Base-by-base conservation (phyloP, 1,140 invertebrate species). In the Mylabris phalerata region DNA sequence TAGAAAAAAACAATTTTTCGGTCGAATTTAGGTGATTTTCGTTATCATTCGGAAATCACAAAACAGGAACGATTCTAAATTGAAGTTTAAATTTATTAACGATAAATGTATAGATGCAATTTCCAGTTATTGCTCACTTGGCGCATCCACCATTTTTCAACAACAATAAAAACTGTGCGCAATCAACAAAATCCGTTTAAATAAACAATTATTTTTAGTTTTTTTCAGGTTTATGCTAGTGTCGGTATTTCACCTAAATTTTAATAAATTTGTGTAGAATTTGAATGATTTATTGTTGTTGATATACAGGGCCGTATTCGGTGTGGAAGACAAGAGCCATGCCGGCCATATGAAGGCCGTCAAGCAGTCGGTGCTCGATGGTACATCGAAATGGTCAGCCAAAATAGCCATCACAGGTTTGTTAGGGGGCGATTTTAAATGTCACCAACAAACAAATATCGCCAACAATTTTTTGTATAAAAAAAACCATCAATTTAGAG, bases 391-490 rank as follows among this genome's bases (percentile, higher is more conserved):
- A 83, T 99, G 98, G 98, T 98, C 95, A 71, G 96, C 96, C 68
- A 99, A 99, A 86, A 98, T 99, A 79, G 95, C 94, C 71, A 95
- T 98, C 75, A 97, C 93, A 92, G 93, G 94, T 96, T 92, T 88
- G 90, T 86, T 45, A 39, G 51, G 43, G 50, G 38, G 48, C 54
- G 51, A 26, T 54, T 57, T 38, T 24, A 67, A 60, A 19, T 19
- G 65, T 49, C 42, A 64, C 62, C 39, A 46, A 47, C 25, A 57
- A 43, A 26, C 41, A 19, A 19, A 13, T 13, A 13, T 19, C 19
- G 19, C 1, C 19, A 19, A 19, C 19, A 1, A 19, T 19, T 19
- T 19, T 19, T 19, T 19, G 13, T 13, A n/a, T 13, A 13, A 19
- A 19, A 19, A 19, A 19, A 19, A 19, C 19, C 19, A 19, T 19